Percentiles rank a stretch among this genome's conserved stretches.
phyloP scores from a whole-genome alignment of 2,888 invertebrate species.

The Ennomos fuscantarius region DNA sequence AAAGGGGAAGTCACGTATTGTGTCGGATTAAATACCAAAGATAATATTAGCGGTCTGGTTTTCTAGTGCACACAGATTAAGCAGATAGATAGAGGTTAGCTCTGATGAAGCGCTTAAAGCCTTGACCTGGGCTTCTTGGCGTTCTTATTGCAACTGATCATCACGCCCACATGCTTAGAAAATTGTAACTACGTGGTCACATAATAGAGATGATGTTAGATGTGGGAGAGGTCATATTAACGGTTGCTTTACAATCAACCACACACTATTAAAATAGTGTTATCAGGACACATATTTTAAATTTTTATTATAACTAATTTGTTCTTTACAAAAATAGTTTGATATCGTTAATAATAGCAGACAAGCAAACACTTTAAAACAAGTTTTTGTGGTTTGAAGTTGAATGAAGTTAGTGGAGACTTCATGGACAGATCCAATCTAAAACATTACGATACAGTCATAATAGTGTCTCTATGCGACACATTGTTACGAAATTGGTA shows the following conservation, averaged over 20 bases:
- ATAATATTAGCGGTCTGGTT: slow-evolving; percentile 31
- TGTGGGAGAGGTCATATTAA: slow-evolving; percentile 17
- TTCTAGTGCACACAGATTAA: slow-evolving; percentile 37
- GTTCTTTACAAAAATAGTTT: too few species aligned
- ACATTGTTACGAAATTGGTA: slow-evolving; percentile 35
- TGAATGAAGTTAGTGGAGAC: background rate
- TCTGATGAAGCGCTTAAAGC: slow-evolving; percentile 39
- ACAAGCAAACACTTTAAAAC: too few species aligned
- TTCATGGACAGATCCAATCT: background rate
- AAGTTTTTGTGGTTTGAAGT: too few species aligned
- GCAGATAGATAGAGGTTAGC: slow-evolving; percentile 22
- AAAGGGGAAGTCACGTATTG: slow-evolving; percentile 34
- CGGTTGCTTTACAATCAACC: background rate
- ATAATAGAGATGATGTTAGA: slow-evolving; percentile 6
- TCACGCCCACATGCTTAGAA: slow-evolving; percentile 47
- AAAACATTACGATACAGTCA: slow-evolving; percentile 2
- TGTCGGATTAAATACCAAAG: slow-evolving; percentile 31
- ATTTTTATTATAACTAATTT: too few species aligned
- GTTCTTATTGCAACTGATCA: slow-evolving; percentile 43
- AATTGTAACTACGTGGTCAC: slow-evolving; percentile 30
- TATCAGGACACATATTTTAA: too few species aligned
- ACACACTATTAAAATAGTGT: background rate
- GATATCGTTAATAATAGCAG: too few species aligned
- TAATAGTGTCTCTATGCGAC: slow-evolving; percentile 22
- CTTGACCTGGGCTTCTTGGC: slow-evolving; percentile 48